Conservation (phyloP, 2,797 vertebrate species). For the Morelia viridis region DNA sequence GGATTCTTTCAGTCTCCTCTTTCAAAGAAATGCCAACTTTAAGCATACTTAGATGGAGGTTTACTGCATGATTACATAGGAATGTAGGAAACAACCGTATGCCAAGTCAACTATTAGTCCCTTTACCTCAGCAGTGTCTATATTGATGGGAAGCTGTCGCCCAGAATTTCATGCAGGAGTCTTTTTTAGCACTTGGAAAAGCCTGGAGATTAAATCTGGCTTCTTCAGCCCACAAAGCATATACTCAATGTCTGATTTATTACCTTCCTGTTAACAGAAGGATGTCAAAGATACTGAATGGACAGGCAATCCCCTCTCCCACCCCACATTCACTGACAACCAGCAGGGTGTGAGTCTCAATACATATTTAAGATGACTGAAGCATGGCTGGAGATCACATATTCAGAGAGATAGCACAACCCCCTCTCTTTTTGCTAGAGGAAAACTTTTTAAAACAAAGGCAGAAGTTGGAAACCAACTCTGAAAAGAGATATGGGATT, state of each 20-base stretch:
- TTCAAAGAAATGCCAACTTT: neutral
- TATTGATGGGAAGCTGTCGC: neutral
- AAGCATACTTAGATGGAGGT: neutral
- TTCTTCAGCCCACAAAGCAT: neutral
- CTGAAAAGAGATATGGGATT: neutral
- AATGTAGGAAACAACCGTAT: neutral
- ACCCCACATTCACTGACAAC: neutral
- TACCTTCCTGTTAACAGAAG: too few relatives aligned
- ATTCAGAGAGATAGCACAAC: too few relatives aligned
- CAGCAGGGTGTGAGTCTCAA: too few relatives aligned
- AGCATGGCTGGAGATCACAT: too few relatives aligned
- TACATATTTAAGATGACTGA: too few relatives aligned
- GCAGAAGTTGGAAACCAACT: neutral
- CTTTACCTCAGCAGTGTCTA: neutral
- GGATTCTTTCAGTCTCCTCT: constrained; percentile 19
- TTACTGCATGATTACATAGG: neutral
- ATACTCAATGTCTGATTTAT: too few relatives aligned
- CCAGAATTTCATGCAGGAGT: neutral
- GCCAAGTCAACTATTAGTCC: neutral
- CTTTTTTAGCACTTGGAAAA: neutral
- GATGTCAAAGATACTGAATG: too few relatives aligned
- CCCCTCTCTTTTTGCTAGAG: too few relatives aligned
- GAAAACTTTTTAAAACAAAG: neutral
- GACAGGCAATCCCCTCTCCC: too few relatives aligned
- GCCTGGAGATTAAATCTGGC: neutral